Evolutionary conservation across 1,140 invertebrate species (phyloP).

Genomic region (Formica selysi): DNA sequence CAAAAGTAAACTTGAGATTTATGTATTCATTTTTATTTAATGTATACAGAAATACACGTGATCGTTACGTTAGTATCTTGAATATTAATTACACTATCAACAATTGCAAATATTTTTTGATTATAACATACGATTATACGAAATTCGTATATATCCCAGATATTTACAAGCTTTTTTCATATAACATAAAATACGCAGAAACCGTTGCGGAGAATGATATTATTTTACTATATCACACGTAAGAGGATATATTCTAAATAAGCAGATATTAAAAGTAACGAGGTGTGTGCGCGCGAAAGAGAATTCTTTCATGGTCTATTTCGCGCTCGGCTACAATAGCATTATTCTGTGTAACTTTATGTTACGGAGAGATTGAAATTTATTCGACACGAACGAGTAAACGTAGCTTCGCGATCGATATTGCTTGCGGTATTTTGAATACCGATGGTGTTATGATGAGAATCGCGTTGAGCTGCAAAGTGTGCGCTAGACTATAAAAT

Average conservation of each 20-base stretch:
- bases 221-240: not conserved
- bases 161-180: not conserved
- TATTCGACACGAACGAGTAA: conserved; percentile 45
- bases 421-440: conserved; percentile 54
- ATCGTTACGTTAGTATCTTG: not conserved
- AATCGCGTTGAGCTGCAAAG: conserved; percentile 40
- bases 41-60: no score
- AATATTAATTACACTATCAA: not conserved
- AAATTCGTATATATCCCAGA: not conserved
- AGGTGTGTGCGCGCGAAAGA: conserved; percentile 1
- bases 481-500: conserved; percentile 40
- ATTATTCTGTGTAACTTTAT: conserved; percentile 34
- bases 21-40: not conserved
- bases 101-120: not conserved
- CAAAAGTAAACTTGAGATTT: not conserved
- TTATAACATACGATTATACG: not conserved
- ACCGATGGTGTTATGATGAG: conserved; percentile 45
- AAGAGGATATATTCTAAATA: conserved; percentile 37
- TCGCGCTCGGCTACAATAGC: conserved; percentile 28
- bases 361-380: conserved; percentile 46
- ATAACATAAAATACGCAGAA: not conserved
- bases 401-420: conserved; percentile 41
- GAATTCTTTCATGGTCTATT: conserved; percentile 50
- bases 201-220: not conserved
- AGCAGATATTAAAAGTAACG: conserved; percentile 46